A percentile compares a stretch with the other conserved stretches of the same genome.
These are phyloP conservation scores for Chondrosia reniformis DNA, from an alignment of 37 sponge, comb jelly and placozoan genomes.

Conservation along the genomic window DNA sequence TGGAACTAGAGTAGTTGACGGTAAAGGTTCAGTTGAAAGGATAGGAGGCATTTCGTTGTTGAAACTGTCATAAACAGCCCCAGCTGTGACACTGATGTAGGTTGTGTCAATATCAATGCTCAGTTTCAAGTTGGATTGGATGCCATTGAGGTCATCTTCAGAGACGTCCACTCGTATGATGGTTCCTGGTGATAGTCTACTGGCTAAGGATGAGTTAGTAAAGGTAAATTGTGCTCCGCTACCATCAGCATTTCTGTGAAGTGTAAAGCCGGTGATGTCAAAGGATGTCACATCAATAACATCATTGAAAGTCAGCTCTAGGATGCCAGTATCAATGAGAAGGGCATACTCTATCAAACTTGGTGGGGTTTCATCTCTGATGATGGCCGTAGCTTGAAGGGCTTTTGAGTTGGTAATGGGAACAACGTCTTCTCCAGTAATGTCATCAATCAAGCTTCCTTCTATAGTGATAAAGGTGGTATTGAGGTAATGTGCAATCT, in stretches of 20 bases:
- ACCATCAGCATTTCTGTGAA: constrained; percentile 35
- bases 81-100: constrained; percentile 45
- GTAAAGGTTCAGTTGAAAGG: constrained; percentile 5
- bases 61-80: constrained; percentile 52
- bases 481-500: constrained; percentile 47
- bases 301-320: constrained; percentile 75
- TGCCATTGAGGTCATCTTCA: constrained; percentile 59
- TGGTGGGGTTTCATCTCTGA: constrained; percentile 49
- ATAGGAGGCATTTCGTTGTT: constrained; percentile 26
- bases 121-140: constrained; percentile 56
- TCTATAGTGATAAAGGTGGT: constrained; percentile 80
- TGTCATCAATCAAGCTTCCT: constrained; percentile 77
- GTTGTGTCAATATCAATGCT: constrained; percentile 59
- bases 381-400: constrained; percentile 48
- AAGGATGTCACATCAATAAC: constrained; percentile 60
- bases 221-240: constrained; percentile 5
- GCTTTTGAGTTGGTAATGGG: constrained; percentile 84
- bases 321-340: constrained; percentile 56
- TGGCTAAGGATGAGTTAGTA: constrained; percentile 22
- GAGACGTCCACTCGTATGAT: constrained; percentile 33
- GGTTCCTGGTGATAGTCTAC: constrained; percentile 44
- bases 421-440: constrained; percentile 60
- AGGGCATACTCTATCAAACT: constrained; percentile 48
- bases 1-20: constrained; percentile 9
- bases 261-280: constrained; percentile 38